A percentile compares a stretch with the other conserved stretches of the same genome.
These are phyloP conservation scores for Plodia interpunctella DNA, from an alignment of 1,140 invertebrate species.

Conservation along the genomic window DNA sequence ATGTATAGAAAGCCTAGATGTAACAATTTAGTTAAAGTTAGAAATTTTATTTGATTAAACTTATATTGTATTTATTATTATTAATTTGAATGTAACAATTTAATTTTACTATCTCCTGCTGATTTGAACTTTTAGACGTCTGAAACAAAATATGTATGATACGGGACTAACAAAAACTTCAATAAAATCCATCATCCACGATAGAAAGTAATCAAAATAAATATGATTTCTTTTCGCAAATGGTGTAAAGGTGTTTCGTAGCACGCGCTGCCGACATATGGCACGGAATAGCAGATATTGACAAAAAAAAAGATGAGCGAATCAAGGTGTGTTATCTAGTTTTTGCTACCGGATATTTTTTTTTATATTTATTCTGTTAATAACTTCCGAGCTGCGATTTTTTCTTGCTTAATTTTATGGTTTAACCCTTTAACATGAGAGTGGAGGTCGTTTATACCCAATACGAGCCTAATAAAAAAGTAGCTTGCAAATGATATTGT, in stretches of 20 bases:
- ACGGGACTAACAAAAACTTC: too few species aligned
- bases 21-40: too few species aligned
- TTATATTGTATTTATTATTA: too few species aligned
- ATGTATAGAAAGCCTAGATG: too few species aligned
- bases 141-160: too few species aligned
- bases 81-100: too few species aligned
- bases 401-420: constrained; percentile 1
- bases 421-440: neutral
- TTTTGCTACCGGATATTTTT: constrained; percentile 7
- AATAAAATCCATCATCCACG: too few species aligned
- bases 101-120: too few species aligned
- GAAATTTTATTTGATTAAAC: too few species aligned
- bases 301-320: constrained; percentile 6
- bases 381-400: constrained; percentile 7
- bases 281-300: constrained; percentile 9
- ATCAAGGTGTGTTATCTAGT: constrained; percentile 11
- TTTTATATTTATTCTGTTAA: neutral
- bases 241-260: constrained; percentile 56
- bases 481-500: too few species aligned
- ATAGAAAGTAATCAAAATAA: constrained; percentile 31
- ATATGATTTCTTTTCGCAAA: constrained; percentile 34
- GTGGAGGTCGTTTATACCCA: neutral
- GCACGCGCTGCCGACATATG: constrained; percentile 21
- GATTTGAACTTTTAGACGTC: too few species aligned
- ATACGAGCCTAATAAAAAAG: neutral